phyloP scores from a whole-genome alignment of 2,113 vertebrate genomes.

The Mohoua ochrocephala region DNA sequence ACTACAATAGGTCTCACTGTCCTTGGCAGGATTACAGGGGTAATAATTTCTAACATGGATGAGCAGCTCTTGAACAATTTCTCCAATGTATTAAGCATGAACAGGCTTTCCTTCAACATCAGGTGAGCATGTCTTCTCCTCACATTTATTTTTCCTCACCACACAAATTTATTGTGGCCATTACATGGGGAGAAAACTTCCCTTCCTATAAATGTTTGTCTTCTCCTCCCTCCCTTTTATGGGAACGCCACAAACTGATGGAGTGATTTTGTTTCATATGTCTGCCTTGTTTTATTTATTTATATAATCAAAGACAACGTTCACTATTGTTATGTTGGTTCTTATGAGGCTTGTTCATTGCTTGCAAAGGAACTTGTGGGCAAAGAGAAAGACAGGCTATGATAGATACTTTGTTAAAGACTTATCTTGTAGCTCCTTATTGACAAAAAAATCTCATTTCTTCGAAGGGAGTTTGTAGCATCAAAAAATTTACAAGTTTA shows the following conservation, averaged over 20 bases:
- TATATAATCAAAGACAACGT: neutral
- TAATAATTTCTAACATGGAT: conserved; percentile 70
- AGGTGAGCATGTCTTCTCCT: conserved; percentile 22
- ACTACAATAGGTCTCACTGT: conserved; percentile 49
- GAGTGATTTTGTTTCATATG: neutral
- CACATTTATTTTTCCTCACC: conserved; percentile 60
- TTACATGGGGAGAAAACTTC: conserved; percentile 35
- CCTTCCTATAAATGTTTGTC: conserved; percentile 64
- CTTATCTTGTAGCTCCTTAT: neutral
- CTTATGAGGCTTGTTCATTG: neutral
- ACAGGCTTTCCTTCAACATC: conserved; percentile 48
- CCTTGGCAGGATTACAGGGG: conserved; percentile 62
- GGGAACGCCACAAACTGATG: conserved; percentile 13
- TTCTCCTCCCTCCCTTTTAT: conserved; percentile 59
- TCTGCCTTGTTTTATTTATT: neutral
- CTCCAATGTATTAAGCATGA: conserved; percentile 59
- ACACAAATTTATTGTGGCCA: conserved; percentile 63
- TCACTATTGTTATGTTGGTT: neutral
- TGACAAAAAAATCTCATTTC: neutral
- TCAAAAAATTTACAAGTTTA: neutral
- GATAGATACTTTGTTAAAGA: neutral
- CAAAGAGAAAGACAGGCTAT: neutral
- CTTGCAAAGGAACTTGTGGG: neutral
- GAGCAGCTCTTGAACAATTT: conserved; percentile 61
- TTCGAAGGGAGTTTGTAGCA: neutral